A percentile compares a stretch with the other conserved stretches of the same genome.
phyloP scores from a whole-genome alignment of 2,113 vertebrate genomes.

The Lota lota region DNA sequence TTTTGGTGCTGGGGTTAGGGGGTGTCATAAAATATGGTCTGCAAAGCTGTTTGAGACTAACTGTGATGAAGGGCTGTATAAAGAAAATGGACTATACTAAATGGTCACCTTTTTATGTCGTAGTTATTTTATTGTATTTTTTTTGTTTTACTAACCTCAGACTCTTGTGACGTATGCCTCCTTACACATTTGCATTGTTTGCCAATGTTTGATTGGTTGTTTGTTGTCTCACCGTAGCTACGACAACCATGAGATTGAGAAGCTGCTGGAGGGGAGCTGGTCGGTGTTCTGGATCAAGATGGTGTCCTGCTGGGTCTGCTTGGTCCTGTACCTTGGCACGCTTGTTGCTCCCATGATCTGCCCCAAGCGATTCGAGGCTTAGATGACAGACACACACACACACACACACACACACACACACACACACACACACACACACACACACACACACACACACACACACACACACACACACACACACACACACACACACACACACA shows the following conservation, averaged over 20 bases:
- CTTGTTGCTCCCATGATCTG: constrained; percentile 88
- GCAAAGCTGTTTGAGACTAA: no score
- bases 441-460: constrained; percentile 19
- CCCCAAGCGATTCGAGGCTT: constrained; percentile 75
- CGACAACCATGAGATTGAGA: constrained; percentile 85
- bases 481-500: constrained; percentile 16
- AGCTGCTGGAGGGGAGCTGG: constrained; percentile 86
- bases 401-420: background rate
- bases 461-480: constrained; percentile 5
- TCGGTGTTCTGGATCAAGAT: constrained; percentile 98
- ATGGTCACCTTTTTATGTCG: no score
- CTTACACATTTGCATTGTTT: background rate
- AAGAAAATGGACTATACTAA: no score
- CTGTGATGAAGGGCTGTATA: no score
- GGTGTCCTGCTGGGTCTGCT: constrained; percentile 91
- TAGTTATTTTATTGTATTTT: no score
- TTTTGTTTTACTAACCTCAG: no score
- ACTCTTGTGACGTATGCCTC: no score
- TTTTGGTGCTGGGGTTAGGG: no score
- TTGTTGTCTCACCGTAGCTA: constrained; percentile 73
- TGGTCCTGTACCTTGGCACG: constrained; percentile 85
- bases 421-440: constrained; percentile 4
- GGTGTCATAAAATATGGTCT: no score
- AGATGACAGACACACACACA: constrained; percentile 27
- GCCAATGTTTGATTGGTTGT: background rate